A percentile compares a stretch with the other conserved stretches of the same genome.
phyloP scores from a whole-genome alignment of 2,888 invertebrate genomes.

The Napeogenes inachia region DNA sequence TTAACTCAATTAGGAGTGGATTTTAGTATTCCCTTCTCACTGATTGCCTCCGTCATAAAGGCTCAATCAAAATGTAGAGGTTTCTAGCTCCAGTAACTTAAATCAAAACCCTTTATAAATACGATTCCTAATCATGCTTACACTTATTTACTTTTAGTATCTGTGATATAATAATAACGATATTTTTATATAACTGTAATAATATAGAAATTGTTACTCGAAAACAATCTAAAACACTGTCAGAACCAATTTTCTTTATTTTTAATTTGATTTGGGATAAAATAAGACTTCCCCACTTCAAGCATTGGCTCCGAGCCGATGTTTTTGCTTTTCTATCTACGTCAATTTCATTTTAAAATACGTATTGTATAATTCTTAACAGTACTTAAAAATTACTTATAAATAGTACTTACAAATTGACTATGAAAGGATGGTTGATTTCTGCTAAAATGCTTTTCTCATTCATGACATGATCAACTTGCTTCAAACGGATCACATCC shows the following conservation, averaged over 20 bases:
- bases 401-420: conserved; percentile 78
- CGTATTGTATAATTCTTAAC: conserved; percentile 2
- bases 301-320: conserved; percentile 49
- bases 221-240: conserved; percentile 2
- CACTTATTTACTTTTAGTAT: too few relatives aligned
- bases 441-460: conserved; percentile 95
- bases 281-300: conserved; percentile 8
- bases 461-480: conserved; percentile 98
- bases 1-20: too few relatives aligned
- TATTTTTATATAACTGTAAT: too few relatives aligned
- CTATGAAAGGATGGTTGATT: conserved; percentile 96
- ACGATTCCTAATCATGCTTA: too few relatives aligned
- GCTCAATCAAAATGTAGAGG: too few relatives aligned
- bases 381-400: background rate
- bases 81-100: too few relatives aligned
- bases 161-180: too few relatives aligned
- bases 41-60: too few relatives aligned
- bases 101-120: too few relatives aligned
- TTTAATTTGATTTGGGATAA: conserved; percentile 18
- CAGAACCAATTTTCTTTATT: conserved; percentile 7
- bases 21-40: too few relatives aligned
- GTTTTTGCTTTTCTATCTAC: conserved; percentile 42
- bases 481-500: conserved; percentile 95
- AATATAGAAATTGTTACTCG: background rate
- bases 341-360: conserved; percentile 33